Percentiles rank a stretch among this genome's conserved stretches.
These are phyloP conservation scores for Orthosia gothica DNA, from an alignment of 2,888 invertebrate species.

Conservation along the genomic window DNA sequence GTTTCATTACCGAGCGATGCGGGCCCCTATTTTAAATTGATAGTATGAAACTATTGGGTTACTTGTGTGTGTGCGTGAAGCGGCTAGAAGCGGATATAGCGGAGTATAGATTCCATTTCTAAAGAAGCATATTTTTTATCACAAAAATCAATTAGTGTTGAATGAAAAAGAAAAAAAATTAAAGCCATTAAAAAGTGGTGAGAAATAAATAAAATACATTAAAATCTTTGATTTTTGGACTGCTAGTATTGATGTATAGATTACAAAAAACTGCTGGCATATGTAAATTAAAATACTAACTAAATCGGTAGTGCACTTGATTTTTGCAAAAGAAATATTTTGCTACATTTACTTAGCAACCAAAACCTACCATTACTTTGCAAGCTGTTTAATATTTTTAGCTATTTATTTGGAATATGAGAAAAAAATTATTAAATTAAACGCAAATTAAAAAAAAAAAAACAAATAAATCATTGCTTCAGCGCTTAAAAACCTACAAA, in stretches of 20 bases:
- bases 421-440: too few relatives aligned
- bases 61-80: slow-evolving; percentile 57
- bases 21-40: slow-evolving; percentile 77
- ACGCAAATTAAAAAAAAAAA: too few relatives aligned
- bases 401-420: too few relatives aligned
- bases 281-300: neutral
- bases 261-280: neutral
- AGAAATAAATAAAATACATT: neutral
- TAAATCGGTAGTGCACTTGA: too few relatives aligned
- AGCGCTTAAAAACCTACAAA: slow-evolving; percentile 56
- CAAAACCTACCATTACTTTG: too few relatives aligned
- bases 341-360: too few relatives aligned
- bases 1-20: slow-evolving; percentile 77
- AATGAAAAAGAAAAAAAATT: neutral
- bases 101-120: too few relatives aligned
- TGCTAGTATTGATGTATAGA: neutral
- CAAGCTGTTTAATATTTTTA: too few relatives aligned
- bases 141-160: too few relatives aligned
- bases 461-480: slow-evolving; percentile 34
- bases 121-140: too few relatives aligned
- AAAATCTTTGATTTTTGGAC: neutral
- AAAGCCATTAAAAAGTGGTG: too few relatives aligned
- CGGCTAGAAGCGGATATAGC: slow-evolving; percentile 51
- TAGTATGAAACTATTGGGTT: slow-evolving; percentile 81
- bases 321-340: too few relatives aligned